Percentiles rank a stretch among this genome's conserved stretches.
These are phyloP conservation scores for Phalacrocorax carbo DNA, from an alignment of 2,113 vertebrate species.

Conservation along the genomic window DNA sequence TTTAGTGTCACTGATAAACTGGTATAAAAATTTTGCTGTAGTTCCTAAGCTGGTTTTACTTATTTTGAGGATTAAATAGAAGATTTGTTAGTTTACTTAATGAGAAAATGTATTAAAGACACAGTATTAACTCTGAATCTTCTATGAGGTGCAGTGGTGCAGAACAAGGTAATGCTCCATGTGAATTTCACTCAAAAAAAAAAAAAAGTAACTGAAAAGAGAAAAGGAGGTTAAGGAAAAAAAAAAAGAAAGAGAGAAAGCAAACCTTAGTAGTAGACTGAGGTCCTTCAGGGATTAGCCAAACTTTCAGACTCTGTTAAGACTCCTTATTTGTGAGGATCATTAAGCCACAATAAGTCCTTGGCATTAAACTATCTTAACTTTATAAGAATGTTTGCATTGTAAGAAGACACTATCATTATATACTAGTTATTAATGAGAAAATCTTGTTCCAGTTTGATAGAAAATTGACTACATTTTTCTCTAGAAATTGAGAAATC, in stretches of 20 bases:
- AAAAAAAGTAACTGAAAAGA: not conserved
- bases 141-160: not conserved
- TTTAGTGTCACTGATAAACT: not conserved
- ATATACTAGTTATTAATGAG: not conserved
- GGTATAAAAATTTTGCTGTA: not conserved
- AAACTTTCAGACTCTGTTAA: not conserved
- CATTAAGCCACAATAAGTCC: not conserved
- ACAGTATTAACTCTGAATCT: not conserved
- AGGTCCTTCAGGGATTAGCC: not conserved
- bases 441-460: not conserved
- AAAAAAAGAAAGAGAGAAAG: accelerated
- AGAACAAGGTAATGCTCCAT: not conserved
- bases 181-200: not conserved
- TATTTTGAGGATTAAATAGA: not conserved
- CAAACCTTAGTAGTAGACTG: not conserved
- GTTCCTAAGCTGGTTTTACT: not conserved
- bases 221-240: not conserved
- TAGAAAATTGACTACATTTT: not conserved
- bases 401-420: not conserved
- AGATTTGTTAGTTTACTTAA: not conserved
- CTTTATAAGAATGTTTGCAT: not conserved
- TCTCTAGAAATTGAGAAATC: not conserved
- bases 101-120: not conserved
- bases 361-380: not conserved
- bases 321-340: not conserved